A percentile compares a stretch with the other conserved stretches of the same genome.
These are phyloP conservation scores for Dolichoris vasculosae DNA, from an alignment of 1,140 invertebrate species.

Conservation along the genomic window DNA sequence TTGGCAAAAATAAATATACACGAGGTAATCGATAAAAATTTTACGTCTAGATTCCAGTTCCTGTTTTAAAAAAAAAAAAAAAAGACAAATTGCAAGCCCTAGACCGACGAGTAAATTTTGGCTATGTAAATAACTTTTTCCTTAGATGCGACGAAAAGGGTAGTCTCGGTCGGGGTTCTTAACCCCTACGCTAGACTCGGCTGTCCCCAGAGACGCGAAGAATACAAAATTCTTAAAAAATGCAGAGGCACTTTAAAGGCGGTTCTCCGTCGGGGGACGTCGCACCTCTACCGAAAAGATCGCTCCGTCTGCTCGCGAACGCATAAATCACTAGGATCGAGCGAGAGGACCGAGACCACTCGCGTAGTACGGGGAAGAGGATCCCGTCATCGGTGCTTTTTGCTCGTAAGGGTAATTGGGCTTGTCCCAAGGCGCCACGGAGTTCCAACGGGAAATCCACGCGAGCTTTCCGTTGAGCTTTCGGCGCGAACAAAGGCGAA, in stretches of 20 bases:
- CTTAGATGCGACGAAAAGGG: not conserved
- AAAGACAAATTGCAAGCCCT: too few species aligned
- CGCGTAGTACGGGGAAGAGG: conserved; percentile 72
- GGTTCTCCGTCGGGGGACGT: not conserved
- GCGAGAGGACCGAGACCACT: conserved; percentile 66
- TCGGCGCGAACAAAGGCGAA: not conserved
- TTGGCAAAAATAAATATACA: too few species aligned
- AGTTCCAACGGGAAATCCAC: conserved; percentile 42
- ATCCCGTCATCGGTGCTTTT: conserved; percentile 56
- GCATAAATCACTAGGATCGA: conserved; percentile 36
- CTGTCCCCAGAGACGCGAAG: not conserved
- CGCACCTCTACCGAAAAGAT: conserved; percentile 30
- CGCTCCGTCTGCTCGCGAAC: not conserved
- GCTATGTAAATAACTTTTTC: too few species aligned
- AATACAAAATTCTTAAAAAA: not conserved
- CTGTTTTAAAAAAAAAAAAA: too few species aligned
- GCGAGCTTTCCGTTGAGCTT: not conserved
- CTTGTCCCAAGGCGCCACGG: conserved; percentile 63
- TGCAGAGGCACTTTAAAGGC: conserved; percentile 1
- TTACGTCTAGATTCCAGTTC: too few species aligned
- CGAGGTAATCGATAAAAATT: too few species aligned
- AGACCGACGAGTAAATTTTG: too few species aligned
- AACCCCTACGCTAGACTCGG: not conserved
- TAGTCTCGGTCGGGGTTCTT: not conserved
- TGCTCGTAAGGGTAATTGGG: conserved; percentile 68